Evolutionary conservation across 1,140 invertebrate genomes (phyloP).

Genomic region (Thrips palmi): DNA sequence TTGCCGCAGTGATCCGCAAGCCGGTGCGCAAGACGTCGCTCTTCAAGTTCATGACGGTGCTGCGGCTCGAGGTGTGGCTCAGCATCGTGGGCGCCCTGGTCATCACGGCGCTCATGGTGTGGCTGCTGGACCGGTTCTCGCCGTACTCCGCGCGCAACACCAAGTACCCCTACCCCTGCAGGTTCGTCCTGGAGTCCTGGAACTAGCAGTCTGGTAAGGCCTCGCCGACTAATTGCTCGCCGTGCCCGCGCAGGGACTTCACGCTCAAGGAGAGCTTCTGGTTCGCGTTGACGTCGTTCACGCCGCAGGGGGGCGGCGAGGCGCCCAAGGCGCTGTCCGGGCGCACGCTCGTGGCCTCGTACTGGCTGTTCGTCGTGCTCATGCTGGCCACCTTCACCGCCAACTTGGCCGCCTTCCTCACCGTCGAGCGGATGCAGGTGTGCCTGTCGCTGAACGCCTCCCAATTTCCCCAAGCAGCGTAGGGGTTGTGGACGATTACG

Average conservation of each 20-base stretch:
- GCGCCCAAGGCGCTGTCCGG: slow-evolving; percentile 69
- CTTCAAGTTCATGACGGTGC: slow-evolving; percentile 85
- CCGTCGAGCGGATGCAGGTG: slow-evolving; percentile 88
- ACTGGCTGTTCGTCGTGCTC: slow-evolving; percentile 83
- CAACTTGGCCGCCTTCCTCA: slow-evolving; percentile 90
- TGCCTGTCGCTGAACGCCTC: too few relatives aligned
- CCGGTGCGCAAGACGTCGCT: slow-evolving; percentile 62
- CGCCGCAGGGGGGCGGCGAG: slow-evolving; percentile 76
- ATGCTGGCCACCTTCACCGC: slow-evolving; percentile 93
- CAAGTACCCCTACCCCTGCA: slow-evolving; percentile 63
- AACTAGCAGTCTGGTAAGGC: slow-evolving; percentile 9
- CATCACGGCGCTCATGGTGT: slow-evolving; percentile 71
- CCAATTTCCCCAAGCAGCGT: background rate
- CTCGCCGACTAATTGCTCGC: too few relatives aligned
- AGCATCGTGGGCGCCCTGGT: slow-evolving; percentile 66
- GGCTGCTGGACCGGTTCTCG: slow-evolving; percentile 74
- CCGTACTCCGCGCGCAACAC: slow-evolving; percentile 77
- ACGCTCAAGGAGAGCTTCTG: slow-evolving; percentile 81
- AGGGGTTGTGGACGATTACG: background rate
- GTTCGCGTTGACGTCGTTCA: slow-evolving; percentile 84
- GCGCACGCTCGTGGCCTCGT: slow-evolving; percentile 68
- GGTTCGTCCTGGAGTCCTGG: slow-evolving; percentile 25
- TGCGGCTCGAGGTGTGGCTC: slow-evolving; percentile 71
- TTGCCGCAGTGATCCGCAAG: slow-evolving; percentile 55
- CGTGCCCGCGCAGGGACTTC: slow-evolving; percentile 40